Conservation (phyloP, 1,140 invertebrate species). For the Aricia agestis region DNA sequence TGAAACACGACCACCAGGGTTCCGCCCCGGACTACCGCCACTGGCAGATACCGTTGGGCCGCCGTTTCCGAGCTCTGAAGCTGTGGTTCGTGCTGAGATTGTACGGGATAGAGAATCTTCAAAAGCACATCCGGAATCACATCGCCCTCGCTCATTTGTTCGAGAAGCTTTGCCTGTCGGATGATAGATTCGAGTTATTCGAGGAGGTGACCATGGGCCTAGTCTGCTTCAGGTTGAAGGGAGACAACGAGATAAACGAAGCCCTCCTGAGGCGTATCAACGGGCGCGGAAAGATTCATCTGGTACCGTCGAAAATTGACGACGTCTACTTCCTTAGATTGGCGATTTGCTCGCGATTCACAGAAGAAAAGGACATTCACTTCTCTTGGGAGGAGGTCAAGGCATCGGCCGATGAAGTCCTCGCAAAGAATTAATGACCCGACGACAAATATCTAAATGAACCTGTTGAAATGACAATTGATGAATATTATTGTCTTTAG, state of each 20-base stretch:
- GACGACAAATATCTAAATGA: constrained; percentile 12
- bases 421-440: constrained; percentile 52
- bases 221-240: constrained; percentile 96
- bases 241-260: constrained; percentile 90
- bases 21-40: constrained; percentile 95
- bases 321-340: constrained; percentile 92
- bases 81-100: constrained; percentile 97
- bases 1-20: constrained; percentile 93
- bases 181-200: constrained; percentile 91
- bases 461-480: neutral
- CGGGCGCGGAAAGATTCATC: constrained; percentile 92
- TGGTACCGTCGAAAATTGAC: constrained; percentile 93
- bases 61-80: constrained; percentile 95
- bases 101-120: constrained; percentile 92
- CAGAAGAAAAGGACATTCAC: constrained; percentile 88
- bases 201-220: constrained; percentile 92
- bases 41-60: constrained; percentile 97
- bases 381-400: constrained; percentile 92
- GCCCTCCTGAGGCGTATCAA: constrained; percentile 91
- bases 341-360: constrained; percentile 92
- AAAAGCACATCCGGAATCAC: constrained; percentile 91
- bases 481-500: neutral
- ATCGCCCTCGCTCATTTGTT: constrained; percentile 88
- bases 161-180: constrained; percentile 81
- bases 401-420: constrained; percentile 81